Evolutionary conservation across 1,140 invertebrate species (phyloP).

Genomic region (Drosophila triauraria): DNA sequence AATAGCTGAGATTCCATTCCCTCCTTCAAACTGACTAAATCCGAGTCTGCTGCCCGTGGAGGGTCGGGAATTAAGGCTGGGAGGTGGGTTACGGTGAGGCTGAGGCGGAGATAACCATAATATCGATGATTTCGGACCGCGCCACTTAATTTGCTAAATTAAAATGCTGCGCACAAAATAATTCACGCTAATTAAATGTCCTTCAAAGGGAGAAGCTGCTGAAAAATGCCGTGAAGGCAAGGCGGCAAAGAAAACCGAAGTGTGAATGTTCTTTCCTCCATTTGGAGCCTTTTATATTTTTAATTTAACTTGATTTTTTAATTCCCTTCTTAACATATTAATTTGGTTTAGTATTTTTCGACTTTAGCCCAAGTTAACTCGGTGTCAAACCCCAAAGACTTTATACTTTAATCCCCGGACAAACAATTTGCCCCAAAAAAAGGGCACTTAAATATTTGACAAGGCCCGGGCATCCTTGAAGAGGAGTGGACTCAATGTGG

Average conservation of each 20-base stretch:
- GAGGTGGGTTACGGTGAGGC: background rate
- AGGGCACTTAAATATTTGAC: slow-evolving; percentile 8
- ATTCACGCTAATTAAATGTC: slow-evolving; percentile 78
- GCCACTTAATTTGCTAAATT: slow-evolving; percentile 75
- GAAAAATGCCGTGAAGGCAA: background rate
- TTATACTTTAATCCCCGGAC: background rate
- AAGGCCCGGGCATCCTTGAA: background rate
- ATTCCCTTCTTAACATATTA: background rate
- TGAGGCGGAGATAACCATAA: slow-evolving; percentile 1
- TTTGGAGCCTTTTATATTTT: no score
- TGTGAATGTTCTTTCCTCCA: background rate
- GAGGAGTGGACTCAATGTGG: background rate
- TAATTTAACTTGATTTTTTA: background rate
- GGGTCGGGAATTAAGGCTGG: slow-evolving; percentile 4
- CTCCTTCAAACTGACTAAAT: slow-evolving; percentile 13
- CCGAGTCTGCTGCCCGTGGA: background rate
- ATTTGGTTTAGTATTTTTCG: background rate
- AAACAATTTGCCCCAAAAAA: slow-evolving; percentile 2
- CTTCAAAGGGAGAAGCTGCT: slow-evolving; percentile 42
- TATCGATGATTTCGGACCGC: slow-evolving; percentile 30
- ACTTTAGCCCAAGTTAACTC: background rate
- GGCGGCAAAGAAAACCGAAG: slow-evolving; percentile 1
- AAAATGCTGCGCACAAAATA: slow-evolving; percentile 68
- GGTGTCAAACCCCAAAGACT: background rate
- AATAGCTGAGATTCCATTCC: slow-evolving; percentile 73